Conservation (phyloP, 2,113 vertebrate genomes). For the Jacana jacana region DNA sequence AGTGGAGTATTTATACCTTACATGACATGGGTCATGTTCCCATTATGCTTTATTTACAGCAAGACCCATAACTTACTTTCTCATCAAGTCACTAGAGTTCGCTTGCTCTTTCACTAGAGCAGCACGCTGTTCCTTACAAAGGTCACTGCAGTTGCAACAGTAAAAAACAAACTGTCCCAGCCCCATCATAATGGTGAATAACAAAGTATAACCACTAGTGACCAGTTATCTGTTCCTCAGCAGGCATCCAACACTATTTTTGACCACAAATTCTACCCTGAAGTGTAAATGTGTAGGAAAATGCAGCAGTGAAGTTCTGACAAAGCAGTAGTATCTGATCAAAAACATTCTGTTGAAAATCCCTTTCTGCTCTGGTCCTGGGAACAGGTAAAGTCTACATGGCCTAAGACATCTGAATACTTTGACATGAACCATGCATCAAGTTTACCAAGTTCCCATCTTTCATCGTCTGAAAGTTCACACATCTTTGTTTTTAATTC, state of each 20-base stretch:
- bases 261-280: neutral
- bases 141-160: neutral
- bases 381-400: neutral
- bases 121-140: neutral
- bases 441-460: neutral
- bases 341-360: neutral
- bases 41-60: neutral
- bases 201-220: neutral
- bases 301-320: accelerated
- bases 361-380: neutral
- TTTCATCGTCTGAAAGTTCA: too few relatives aligned
- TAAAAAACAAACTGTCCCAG: neutral
- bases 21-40: neutral
- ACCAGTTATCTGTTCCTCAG: neutral
- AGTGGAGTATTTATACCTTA: neutral
- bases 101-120: neutral
- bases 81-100: neutral
- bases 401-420: neutral
- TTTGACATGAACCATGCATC: neutral
- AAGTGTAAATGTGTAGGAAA: neutral
- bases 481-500: neutral
- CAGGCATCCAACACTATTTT: neutral
- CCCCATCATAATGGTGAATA: neutral
- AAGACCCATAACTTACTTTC: neutral
- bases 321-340: neutral